These are phyloP conservation scores for Phoeniculus purpureus DNA, from an alignment of 2,797 vertebrate genomes.

Conservation along the genomic window DNA sequence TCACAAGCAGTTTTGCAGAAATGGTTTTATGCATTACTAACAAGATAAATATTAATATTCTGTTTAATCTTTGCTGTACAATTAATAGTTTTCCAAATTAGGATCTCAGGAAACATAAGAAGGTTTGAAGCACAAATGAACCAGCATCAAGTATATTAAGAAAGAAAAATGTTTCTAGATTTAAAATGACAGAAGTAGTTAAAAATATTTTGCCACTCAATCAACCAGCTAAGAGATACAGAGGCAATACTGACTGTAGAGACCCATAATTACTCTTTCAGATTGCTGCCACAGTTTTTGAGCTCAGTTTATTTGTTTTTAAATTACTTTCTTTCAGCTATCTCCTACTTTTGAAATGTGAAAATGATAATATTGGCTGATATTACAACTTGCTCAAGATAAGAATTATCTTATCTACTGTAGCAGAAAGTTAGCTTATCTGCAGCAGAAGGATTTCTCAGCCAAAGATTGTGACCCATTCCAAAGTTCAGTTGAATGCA, in stretches of 20 bases:
- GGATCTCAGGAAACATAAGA: neutral
- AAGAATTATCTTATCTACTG: conserved; percentile 39
- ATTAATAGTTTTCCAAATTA: neutral
- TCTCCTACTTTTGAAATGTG: conserved; percentile 35
- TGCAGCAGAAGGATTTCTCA: neutral
- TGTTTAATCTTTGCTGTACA: neutral
- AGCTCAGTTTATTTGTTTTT: conserved; percentile 43
- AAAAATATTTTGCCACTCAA: neutral
- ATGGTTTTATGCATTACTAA: neutral
- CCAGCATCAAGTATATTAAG: neutral
- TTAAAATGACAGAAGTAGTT: neutral
- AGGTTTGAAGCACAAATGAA: neutral
- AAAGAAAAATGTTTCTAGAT: neutral
- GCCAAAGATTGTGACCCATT: neutral
- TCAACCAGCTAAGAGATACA: neutral
- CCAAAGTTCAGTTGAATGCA: conserved; percentile 6
- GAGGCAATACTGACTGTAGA: neutral
- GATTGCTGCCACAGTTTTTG: neutral
- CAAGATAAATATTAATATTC: neutral
- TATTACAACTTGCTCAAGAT: conserved; percentile 30
- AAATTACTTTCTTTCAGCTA: conserved; percentile 27
- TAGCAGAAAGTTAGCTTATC: conserved; percentile 21
- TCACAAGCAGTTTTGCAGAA: neutral
- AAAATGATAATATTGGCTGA: conserved; percentile 36
- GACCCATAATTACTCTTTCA: neutral